Evolutionary conservation across 2,797 vertebrate genomes (phyloP).

Genomic region (Sebastes taczanowskii): DNA sequence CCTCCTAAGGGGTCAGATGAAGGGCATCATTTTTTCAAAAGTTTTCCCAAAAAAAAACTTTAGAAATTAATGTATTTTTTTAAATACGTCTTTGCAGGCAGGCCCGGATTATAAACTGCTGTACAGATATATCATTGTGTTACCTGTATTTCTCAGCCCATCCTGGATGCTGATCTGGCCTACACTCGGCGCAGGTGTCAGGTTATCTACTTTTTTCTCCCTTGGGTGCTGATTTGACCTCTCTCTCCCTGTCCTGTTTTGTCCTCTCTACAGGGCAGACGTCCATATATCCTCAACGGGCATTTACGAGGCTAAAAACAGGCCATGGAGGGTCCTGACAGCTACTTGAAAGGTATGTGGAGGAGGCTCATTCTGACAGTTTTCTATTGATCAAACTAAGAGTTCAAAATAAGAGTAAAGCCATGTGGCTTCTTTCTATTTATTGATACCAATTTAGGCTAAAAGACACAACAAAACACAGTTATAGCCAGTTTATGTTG

Average conservation of each 20-base stretch:
- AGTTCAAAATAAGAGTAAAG: neutral
- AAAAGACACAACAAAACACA: neutral
- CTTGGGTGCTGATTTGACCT: neutral
- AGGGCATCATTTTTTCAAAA: neutral
- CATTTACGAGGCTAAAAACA: neutral
- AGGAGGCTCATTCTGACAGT: neutral
- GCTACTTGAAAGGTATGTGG: neutral
- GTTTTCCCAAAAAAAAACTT: neutral
- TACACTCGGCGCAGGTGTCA: neutral
- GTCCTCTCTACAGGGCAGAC: neutral
- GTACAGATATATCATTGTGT: neutral
- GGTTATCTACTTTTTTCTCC: neutral
- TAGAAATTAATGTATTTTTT: rapidly evolving
- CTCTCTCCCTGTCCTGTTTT: neutral
- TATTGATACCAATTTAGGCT: neutral
- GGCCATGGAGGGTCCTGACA: neutral
- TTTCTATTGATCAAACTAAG: neutral
- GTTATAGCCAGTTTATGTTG: neutral
- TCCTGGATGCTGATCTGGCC: slow-evolving; percentile 11
- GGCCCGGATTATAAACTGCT: neutral
- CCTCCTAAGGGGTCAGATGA: slow-evolving; percentile 56
- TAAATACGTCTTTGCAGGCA: neutral
- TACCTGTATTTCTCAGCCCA: slow-evolving; percentile 16
- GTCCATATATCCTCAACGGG: neutral
- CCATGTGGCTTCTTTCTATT: neutral